A percentile compares a stretch with the other conserved stretches of the same genome.
Evolutionary conservation across 2,888 invertebrate genomes (phyloP).

Genomic region (Drosophila eohydei): DNA sequence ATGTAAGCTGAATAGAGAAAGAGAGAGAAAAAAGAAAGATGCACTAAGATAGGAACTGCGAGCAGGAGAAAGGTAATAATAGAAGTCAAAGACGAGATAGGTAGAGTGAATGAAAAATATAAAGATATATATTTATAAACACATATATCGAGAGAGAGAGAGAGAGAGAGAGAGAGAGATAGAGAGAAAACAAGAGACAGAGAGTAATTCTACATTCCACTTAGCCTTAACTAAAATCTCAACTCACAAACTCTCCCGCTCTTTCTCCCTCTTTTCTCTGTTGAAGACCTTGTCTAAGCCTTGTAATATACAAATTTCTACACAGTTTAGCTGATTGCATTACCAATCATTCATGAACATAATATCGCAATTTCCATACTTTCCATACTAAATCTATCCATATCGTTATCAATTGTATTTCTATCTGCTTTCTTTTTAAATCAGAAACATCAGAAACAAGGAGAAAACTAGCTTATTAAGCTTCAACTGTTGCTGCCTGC

Average conservation of each 20-base stretch:
- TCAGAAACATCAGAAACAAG: neutral
- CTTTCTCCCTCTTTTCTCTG: too few relatives aligned
- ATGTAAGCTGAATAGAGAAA: neutral
- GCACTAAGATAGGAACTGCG: neutral
- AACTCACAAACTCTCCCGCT: too few relatives aligned
- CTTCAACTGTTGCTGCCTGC: conserved; percentile 10
- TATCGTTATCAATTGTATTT: neutral
- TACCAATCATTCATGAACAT: too few relatives aligned
- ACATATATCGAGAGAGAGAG: neutral
- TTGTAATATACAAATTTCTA: too few relatives aligned
- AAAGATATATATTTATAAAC: too few relatives aligned
- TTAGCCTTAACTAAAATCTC: too few relatives aligned
- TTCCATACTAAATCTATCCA: neutral
- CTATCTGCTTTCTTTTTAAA: neutral
- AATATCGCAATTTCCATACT: neutral
- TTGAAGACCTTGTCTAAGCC: too few relatives aligned
- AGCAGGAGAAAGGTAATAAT: too few relatives aligned
- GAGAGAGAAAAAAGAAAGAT: neutral
- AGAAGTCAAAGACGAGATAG: too few relatives aligned
- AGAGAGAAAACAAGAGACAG: neutral
- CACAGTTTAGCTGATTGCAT: too few relatives aligned
- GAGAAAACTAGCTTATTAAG: conserved; percentile 2
- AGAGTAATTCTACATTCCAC: too few relatives aligned
- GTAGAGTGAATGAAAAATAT: too few relatives aligned
- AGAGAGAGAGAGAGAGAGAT: neutral